These are phyloP conservation scores for Scaptomyza pallida DNA, from an alignment of 1,140 invertebrate genomes.

Conservation along the genomic window DNA sequence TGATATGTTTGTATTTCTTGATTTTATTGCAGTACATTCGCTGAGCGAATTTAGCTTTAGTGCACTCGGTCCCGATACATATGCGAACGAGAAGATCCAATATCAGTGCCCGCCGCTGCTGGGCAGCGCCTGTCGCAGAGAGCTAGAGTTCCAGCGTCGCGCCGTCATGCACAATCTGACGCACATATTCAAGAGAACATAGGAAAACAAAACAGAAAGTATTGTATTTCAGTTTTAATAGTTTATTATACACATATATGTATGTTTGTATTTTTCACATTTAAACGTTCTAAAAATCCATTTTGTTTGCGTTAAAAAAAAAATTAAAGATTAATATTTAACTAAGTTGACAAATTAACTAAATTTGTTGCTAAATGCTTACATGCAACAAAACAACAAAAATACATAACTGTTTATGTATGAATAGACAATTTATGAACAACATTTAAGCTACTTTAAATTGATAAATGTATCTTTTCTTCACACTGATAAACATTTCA, in stretches of 20 bases:
- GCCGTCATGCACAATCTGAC: constrained; percentile 87
- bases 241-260: constrained; percentile 14
- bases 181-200: constrained; percentile 83
- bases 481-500: constrained; percentile 19
- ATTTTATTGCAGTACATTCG: constrained; percentile 85
- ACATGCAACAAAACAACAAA: constrained; percentile 27
- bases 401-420: constrained; percentile 13
- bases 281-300: constrained; percentile 22
- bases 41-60: constrained; percentile 86
- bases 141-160: constrained; percentile 87
- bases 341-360: constrained; percentile 70
- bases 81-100: constrained; percentile 86
- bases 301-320: constrained; percentile 20
- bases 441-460: background rate
- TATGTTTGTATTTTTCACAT: constrained; percentile 28
- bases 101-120: constrained; percentile 88
- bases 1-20: background rate
- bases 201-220: constrained; percentile 5
- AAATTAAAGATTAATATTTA: constrained; percentile 21
- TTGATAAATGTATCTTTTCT: background rate
- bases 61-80: constrained; percentile 84
- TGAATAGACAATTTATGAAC: background rate
- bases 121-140: constrained; percentile 85
- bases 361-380: constrained; percentile 39
- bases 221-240: background rate